Conservation (phyloP, 2,888 invertebrate species). For the Heteromurus nitidus region DNA sequence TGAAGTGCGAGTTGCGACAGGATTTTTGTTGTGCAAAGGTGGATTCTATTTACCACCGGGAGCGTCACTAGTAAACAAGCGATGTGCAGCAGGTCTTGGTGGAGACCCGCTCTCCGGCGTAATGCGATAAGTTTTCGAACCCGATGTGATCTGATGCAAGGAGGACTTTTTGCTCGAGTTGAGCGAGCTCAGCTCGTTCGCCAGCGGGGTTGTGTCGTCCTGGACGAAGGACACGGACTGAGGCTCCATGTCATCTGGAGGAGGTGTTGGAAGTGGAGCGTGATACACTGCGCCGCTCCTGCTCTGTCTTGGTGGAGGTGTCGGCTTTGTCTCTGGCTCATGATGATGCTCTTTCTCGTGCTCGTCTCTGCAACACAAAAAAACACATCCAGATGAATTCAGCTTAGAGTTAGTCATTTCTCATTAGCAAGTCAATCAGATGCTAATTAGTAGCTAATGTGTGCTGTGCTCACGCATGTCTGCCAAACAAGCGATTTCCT, state of each 20-base stretch:
- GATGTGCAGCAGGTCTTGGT: constrained; percentile 82
- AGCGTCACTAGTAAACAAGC: constrained; percentile 68
- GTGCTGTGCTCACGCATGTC: constrained; percentile 52
- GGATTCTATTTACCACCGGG: constrained; percentile 50
- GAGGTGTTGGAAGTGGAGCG: constrained; percentile 81
- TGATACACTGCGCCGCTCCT: constrained; percentile 77
- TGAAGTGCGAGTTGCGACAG: background rate
- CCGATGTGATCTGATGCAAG: constrained; percentile 85
- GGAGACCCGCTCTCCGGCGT: constrained; percentile 74
- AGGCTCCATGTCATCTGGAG: constrained; percentile 92
- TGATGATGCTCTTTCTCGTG: constrained; percentile 57
- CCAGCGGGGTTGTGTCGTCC: constrained; percentile 71
- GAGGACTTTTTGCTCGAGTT: constrained; percentile 69
- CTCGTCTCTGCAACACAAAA: constrained; percentile 48
- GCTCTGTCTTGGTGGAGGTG: constrained; percentile 71
- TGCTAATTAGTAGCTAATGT: constrained; percentile 16
- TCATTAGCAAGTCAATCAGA: constrained; percentile 50
- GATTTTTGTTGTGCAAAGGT: background rate
- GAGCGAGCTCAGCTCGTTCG: constrained; percentile 69
- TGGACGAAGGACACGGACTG: constrained; percentile 89
- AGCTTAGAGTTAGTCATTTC: too few relatives aligned
- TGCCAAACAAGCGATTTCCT: constrained; percentile 72
- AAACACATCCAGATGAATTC: constrained; percentile 7
- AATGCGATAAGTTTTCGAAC: constrained; percentile 90
- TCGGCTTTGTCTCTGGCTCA: constrained; percentile 67